Evolutionary conservation across 2,888 invertebrate genomes (phyloP), one percentile per base, ranked within the genome.

Genomic region (Lycocerus yunnanus): DNA sequence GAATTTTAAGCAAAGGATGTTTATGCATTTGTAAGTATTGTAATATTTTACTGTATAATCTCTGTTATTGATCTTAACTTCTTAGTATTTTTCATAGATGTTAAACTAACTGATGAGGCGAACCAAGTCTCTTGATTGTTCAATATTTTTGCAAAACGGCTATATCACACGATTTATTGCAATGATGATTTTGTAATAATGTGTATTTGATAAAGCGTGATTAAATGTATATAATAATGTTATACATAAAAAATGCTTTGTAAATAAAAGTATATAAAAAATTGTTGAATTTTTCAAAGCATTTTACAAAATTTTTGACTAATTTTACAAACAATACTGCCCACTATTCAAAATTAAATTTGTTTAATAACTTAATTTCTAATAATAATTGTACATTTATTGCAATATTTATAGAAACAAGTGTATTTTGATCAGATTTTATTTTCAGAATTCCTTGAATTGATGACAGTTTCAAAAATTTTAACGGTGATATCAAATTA

Each of bases 11-110:
- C 76, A 78, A 78, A 68, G 72, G 72, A 71, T 80, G 79, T 79
- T 80, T 72, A 73, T 72, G 72, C 77, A 72, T 79, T 72, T 80
- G 79, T 78, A 81, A 77, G 79, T 80, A 80, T 78, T 83, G 82
- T 83, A 83, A 84, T 81, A 82, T 83, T 82, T 83, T 82, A 81
- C 81, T 84, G 84, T 84, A 84, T 81, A 84, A 82, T 84, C 83
- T 43, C 43, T 84, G 84, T 84, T 84, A 81, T 78, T 43, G 68
- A 72, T 71, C 71, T 69, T 74, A 80, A 74, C 72, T 60, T 73
- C 68, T 67, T 75, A 75, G 61, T 77, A 73, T 74, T 76, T 73
- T 68, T 78, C 75, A 74, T 80, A 79, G 82, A 79, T 83, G 82
- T 82, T 83, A 80, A 82, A 81, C 79, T 79, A 80, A 73, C 70